Conservation (phyloP, 2,797 vertebrate species). For the Coregonus suidteri region DNA sequence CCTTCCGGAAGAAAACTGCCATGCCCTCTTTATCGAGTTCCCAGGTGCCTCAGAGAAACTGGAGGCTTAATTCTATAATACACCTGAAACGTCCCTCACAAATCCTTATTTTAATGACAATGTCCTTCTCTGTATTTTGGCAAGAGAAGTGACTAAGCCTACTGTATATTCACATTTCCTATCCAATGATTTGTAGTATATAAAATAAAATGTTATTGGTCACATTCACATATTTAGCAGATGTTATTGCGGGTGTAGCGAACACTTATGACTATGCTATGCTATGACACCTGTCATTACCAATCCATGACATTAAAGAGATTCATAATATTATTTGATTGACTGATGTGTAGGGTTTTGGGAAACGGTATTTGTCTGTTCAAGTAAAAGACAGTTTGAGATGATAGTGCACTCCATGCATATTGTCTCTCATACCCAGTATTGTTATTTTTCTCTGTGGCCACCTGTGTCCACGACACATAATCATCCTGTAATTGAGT, state of each 20-base stretch:
- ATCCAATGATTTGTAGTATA: neutral
- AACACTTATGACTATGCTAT: neutral
- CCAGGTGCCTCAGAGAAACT: conserved; percentile 56
- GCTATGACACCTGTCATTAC: neutral
- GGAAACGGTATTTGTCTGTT: neutral
- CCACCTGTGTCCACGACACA: conserved; percentile 62
- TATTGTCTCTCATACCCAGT: conserved; percentile 41
- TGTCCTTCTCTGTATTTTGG: conserved; percentile 45
- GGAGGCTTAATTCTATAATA: conserved; percentile 69
- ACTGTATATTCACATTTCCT: neutral
- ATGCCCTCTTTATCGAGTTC: conserved; percentile 75
- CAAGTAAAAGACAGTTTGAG: conserved; percentile 34
- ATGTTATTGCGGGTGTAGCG: too few species aligned
- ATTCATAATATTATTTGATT: neutral
- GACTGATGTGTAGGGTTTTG: neutral
- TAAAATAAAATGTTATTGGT: too few species aligned
- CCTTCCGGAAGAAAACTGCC: conserved; percentile 70
- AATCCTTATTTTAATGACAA: conserved; percentile 68
- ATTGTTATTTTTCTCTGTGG: conserved; percentile 56
- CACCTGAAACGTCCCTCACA: conserved; percentile 58
- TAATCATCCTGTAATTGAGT: conserved; percentile 70
- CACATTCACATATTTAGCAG: too few species aligned
- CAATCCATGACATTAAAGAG: neutral
- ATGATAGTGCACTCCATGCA: conserved; percentile 46
- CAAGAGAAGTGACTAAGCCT: conserved; percentile 25